Percentiles rank a stretch among this genome's conserved stretches.
Evolutionary conservation across 2,797 vertebrate genomes (phyloP).

Genomic region (Lagodon rhomboides): DNA sequence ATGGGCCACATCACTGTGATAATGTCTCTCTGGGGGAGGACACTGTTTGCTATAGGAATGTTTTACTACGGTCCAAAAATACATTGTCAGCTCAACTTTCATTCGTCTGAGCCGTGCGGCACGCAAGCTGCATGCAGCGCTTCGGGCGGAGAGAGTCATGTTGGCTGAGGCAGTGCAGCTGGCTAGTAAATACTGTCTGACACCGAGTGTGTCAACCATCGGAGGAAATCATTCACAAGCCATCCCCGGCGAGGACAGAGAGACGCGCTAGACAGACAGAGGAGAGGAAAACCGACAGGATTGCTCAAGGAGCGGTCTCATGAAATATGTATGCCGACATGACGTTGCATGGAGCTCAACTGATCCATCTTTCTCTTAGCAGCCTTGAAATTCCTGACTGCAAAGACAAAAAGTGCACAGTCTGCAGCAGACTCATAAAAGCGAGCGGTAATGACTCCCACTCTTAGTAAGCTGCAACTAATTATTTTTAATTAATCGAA

Average conservation of each 20-base stretch:
- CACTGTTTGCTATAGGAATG: conserved; percentile 69
- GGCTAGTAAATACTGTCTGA: conserved; percentile 63
- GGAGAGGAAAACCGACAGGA: conserved; percentile 37
- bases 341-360: conserved; percentile 44
- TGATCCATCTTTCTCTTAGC: conserved; percentile 47
- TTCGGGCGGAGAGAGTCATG: conserved; percentile 47
- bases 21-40: conserved; percentile 62
- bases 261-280: conserved; percentile 48
- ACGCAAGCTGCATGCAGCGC: conserved; percentile 53
- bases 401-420: conserved; percentile 27
- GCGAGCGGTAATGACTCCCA: conserved; percentile 42
- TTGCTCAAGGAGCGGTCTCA: conserved; percentile 24
- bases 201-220: conserved; percentile 66
- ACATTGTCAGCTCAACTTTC: conserved; percentile 72
- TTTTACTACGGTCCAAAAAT: conserved; percentile 76
- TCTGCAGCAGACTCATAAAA: conserved; percentile 44
- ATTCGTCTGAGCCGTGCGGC: conserved; percentile 62
- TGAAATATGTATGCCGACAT: conserved; percentile 70
- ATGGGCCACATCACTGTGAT: conserved; percentile 63
- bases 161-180: conserved; percentile 61
- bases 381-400: conserved; percentile 41
- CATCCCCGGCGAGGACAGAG: conserved; percentile 47
- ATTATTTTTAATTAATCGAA: conserved; percentile 37
- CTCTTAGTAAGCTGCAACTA: conserved; percentile 34
- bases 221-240: conserved; percentile 63